These are phyloP conservation scores for Dinocampus coccinellae DNA, from an alignment of 2,888 invertebrate species.

Conservation along the genomic window DNA sequence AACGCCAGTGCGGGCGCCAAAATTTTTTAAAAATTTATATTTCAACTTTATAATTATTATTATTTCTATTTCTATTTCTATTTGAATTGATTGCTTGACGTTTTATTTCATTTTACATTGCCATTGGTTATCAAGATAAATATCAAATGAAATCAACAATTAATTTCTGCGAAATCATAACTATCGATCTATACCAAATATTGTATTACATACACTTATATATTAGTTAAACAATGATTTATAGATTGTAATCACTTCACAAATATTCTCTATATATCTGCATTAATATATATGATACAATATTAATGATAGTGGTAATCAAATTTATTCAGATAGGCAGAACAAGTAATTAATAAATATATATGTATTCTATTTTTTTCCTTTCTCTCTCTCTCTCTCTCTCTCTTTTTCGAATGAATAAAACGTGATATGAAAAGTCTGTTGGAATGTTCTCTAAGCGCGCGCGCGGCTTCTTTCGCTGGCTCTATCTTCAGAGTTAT, in stretches of 20 bases:
- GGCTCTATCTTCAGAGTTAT: slow-evolving; percentile 20
- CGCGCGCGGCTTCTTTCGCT: slow-evolving; percentile 1
- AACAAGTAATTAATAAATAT: neutral
- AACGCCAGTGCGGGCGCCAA: slow-evolving; percentile 12
- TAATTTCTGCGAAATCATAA: slow-evolving; percentile 8
- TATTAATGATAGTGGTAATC: neutral
- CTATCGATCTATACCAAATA: slow-evolving; percentile 5
- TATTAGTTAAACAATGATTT: neutral
- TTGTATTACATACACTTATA: neutral
- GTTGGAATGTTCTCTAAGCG: neutral
- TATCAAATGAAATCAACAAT: neutral
- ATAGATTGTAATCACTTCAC: neutral
- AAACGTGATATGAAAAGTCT: slow-evolving; percentile 4
- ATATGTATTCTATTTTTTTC: neutral
- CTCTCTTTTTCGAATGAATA: neutral
- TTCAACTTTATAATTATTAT: too few relatives aligned
- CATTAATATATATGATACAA: neutral
- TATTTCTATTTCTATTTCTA: slow-evolving; percentile 11
- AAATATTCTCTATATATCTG: neutral
- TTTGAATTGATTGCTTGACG: neutral
- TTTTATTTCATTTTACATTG: neutral
- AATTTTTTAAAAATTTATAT: neutral
- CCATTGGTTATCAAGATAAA: slow-evolving; percentile 16
- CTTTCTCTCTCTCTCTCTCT: neutral
- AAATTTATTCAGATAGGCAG: neutral